These are phyloP conservation scores for Drosophila macrospina DNA, from an alignment of 2,888 invertebrate species.

Conservation along the genomic window DNA sequence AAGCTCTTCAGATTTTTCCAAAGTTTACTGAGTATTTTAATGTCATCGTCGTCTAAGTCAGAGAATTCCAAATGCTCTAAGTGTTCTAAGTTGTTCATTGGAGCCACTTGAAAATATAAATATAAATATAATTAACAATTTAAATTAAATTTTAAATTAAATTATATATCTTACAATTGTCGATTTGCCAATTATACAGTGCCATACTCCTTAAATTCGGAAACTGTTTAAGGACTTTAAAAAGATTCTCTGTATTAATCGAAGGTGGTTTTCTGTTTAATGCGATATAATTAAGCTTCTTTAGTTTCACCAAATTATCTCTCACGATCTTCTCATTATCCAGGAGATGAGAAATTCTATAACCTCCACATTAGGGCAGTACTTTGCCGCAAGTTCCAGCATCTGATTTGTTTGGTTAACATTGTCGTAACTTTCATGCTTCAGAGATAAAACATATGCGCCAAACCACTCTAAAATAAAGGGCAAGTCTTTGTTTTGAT, in stretches of 20 bases:
- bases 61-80: neutral
- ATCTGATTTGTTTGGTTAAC: slow-evolving; percentile 3
- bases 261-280: neutral
- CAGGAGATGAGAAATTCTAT: neutral
- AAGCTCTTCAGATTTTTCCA: slow-evolving; percentile 2
- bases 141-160: neutral
- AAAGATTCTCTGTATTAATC: neutral
- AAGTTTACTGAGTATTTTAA: neutral
- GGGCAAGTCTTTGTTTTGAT: neutral
- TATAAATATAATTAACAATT: too few relatives aligned
- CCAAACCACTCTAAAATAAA: slow-evolving; percentile 2
- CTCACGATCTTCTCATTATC: neutral
- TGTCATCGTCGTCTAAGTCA: neutral
- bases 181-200: neutral
- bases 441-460: neutral
- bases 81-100: neutral
- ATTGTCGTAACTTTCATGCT: neutral
- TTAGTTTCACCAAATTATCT: neutral
- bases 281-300: neutral
- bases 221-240: neutral
- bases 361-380: neutral
- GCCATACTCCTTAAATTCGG: neutral
- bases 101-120: neutral
- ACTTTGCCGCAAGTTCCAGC: slow-evolving; percentile 6
- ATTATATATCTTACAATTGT: neutral